phyloP scores from a whole-genome alignment of 2,797 vertebrate species.

The Avahi laniger region DNA sequence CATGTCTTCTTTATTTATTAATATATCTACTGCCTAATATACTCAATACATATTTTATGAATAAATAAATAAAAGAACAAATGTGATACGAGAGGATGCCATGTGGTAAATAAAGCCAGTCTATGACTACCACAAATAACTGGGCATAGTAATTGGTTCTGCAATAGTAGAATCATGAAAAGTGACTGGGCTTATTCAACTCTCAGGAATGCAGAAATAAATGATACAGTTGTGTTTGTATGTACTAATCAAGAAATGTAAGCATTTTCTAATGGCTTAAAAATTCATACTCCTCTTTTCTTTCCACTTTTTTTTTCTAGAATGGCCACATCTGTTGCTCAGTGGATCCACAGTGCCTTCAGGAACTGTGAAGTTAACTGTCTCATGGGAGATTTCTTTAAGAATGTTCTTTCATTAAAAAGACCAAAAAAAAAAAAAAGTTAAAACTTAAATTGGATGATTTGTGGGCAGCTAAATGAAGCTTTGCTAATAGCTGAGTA shows the following conservation, averaged over 20 bases:
- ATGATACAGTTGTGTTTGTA: not conserved
- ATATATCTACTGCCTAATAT: not conserved
- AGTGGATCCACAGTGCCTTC: conserved; percentile 99
- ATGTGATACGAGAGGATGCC: not conserved
- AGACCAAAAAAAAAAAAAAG: conserved; percentile 93
- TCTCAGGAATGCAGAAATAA: not conserved
- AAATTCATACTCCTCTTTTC: conserved; percentile 56
- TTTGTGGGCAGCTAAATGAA: conserved; percentile 78
- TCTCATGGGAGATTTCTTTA: conserved; percentile 82
- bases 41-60: not conserved
- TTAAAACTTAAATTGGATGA: conserved; percentile 86
- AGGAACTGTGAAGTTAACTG: conserved; percentile 89
- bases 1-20: not conserved
- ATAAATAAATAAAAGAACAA: not conserved
- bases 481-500: conserved; percentile 71
- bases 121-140: not conserved
- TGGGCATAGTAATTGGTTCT: not conserved
- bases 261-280: not conserved
- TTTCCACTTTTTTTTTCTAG: conserved; percentile 80
- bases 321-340: conserved; percentile 98
- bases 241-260: not conserved
- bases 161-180: not conserved
- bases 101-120: not conserved
- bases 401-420: conserved; percentile 85
- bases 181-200: not conserved